A percentile compares a stretch with the other conserved stretches of the same genome.
Conservation (phyloP, 2,113 vertebrate genomes). For the Menidia beryllina region DNA sequence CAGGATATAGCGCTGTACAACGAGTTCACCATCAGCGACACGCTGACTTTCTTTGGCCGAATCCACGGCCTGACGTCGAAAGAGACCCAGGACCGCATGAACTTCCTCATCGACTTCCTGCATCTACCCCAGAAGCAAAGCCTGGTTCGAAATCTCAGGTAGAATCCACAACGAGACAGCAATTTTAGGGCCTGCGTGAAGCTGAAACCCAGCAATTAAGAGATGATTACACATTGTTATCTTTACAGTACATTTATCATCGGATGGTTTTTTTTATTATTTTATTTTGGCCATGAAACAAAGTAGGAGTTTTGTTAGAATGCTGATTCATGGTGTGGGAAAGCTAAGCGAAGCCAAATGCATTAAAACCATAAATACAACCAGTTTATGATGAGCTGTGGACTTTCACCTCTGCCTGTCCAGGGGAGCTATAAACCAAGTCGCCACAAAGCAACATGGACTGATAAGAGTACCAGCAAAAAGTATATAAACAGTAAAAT, state of each 20-base stretch:
- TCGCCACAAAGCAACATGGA: conserved; percentile 8
- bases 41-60: conserved; percentile 80
- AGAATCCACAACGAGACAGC: no score
- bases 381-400: not conserved
- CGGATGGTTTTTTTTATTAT: no score
- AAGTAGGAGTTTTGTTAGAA: not conserved
- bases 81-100: conserved; percentile 77
- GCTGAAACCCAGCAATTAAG: no score
- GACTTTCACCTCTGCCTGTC: conserved; percentile 36
- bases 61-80: conserved; percentile 80
- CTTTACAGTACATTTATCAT: no score
- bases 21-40: conserved; percentile 85
- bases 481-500: not conserved
- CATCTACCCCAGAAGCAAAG: conserved; percentile 81
- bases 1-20: conserved; percentile 84
- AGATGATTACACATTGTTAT: no score
- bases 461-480: conserved; percentile 1
- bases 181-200: no score
- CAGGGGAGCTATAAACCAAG: not conserved
- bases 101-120: conserved; percentile 83
- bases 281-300: not conserved
- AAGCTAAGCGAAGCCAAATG: no score
- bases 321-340: not conserved
- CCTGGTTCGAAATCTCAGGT: conserved; percentile 84
- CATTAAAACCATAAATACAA: not conserved